Conservation (phyloP, 2,797 vertebrate species). For the Meriones psammophilus region DNA sequence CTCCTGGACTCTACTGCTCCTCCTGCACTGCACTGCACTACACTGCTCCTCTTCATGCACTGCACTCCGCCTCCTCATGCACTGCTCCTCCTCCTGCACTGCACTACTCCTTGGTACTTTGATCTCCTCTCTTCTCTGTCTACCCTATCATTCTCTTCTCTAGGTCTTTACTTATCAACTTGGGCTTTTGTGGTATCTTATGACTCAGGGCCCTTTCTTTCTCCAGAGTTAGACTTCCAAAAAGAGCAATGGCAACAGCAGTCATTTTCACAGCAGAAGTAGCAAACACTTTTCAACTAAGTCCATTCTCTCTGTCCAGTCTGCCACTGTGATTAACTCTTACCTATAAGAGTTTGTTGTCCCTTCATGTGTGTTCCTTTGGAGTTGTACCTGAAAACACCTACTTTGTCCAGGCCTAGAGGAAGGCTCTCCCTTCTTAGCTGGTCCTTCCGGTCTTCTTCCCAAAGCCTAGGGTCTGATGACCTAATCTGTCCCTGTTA, state of each 20-base stretch:
- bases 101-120: background rate
- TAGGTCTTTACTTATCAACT: background rate
- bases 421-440: background rate
- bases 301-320: background rate
- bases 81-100: background rate
- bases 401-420: background rate
- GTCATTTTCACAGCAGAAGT: background rate
- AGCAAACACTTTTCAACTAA: background rate
- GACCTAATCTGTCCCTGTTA: background rate
- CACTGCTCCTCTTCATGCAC: background rate
- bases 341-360: fast-evolving
- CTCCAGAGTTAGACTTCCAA: background rate
- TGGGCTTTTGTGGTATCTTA: background rate
- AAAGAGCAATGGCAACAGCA: background rate
- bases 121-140: background rate
- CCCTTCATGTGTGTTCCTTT: background rate
- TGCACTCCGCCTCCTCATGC: background rate
- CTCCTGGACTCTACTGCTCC: background rate
- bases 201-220: background rate
- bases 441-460: background rate
- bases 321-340: background rate
- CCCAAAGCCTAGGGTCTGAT: background rate
- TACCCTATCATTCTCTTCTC: constrained; percentile 9
- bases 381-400: fast-evolving
- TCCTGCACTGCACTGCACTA: background rate